These are phyloP conservation scores for Indicator maculatus DNA, from an alignment of 2,113 vertebrate genomes.

Conservation along the genomic window DNA sequence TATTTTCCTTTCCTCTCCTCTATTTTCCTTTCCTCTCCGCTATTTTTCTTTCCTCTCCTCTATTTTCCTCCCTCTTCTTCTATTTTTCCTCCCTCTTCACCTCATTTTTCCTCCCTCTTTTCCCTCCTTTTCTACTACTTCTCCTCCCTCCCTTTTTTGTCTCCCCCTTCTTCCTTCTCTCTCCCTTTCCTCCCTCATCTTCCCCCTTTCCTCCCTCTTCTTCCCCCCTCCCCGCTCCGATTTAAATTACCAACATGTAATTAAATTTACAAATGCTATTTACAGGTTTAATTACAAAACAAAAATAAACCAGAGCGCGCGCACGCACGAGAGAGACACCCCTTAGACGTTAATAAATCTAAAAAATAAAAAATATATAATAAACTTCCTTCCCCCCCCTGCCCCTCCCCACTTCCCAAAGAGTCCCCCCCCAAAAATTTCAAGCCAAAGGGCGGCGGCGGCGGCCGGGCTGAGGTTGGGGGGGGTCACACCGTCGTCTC, in stretches of 20 bases:
- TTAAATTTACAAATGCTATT: slow-evolving; percentile 91
- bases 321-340: background rate
- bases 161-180: rapidly evolving
- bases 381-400: background rate
- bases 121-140: no score
- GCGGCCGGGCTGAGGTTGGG: background rate
- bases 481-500: slow-evolving; percentile 89
- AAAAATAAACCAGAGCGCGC: slow-evolving; percentile 54
- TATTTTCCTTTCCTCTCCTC: background rate
- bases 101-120: rapidly evolving
- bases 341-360: slow-evolving; percentile 73
- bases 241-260: slow-evolving; percentile 92
- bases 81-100: no score
- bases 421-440: background rate
- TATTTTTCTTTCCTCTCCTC: background rate
- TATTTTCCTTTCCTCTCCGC: background rate
- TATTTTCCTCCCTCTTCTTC: background rate
- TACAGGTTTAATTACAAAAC: slow-evolving; percentile 87
- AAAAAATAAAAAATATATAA: slow-evolving; percentile 75
- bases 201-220: no score
- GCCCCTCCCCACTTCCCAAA: no score
- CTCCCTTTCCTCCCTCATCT: background rate
- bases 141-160: background rate
- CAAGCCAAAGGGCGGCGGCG: background rate
- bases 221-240: background rate